Evolutionary conservation across 2,113 vertebrate genomes (phyloP).

Genomic region (Thryonomys swinderianus): DNA sequence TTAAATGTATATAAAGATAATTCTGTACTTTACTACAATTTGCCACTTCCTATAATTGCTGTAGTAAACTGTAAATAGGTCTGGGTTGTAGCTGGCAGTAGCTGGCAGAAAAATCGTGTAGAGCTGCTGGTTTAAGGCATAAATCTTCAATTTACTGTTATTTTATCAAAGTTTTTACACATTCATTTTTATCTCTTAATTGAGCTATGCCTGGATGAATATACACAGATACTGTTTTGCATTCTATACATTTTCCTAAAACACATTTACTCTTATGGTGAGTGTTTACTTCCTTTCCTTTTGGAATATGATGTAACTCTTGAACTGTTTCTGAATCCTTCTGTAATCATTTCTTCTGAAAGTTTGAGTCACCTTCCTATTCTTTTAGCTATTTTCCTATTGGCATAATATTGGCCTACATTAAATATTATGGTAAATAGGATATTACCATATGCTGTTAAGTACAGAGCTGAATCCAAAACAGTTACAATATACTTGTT

Average conservation of each 20-base stretch:
- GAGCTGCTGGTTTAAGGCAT: not conserved
- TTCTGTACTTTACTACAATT: conserved; percentile 44
- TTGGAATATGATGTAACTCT: conserved; percentile 14
- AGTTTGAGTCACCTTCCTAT: not conserved
- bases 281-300: conserved; percentile 52
- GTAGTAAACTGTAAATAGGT: conserved; percentile 20
- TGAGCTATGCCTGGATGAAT: not conserved
- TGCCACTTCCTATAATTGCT: conserved; percentile 5
- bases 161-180: conserved; percentile 12
- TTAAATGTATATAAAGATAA: conserved; percentile 49
- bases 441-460: not conserved
- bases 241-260: not conserved
- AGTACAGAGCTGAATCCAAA: conserved; percentile 10
- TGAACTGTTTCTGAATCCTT: conserved; percentile 31
- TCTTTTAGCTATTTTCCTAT: conserved; percentile 51
- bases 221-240: not conserved
- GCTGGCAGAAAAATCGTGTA: not conserved
- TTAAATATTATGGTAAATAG: conserved; percentile 49
- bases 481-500: not conserved
- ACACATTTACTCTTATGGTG: not conserved
- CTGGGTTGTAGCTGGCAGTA: not conserved
- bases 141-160: conserved; percentile 40
- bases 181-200: conserved; percentile 45
- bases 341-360: conserved; percentile 32
- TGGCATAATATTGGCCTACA: not conserved